A percentile compares a stretch with the other conserved stretches of the same genome.
These are phyloP conservation scores for Scomberomorus guttatus DNA, from an alignment of 2,797 vertebrate genomes.

Conservation along the genomic window DNA sequence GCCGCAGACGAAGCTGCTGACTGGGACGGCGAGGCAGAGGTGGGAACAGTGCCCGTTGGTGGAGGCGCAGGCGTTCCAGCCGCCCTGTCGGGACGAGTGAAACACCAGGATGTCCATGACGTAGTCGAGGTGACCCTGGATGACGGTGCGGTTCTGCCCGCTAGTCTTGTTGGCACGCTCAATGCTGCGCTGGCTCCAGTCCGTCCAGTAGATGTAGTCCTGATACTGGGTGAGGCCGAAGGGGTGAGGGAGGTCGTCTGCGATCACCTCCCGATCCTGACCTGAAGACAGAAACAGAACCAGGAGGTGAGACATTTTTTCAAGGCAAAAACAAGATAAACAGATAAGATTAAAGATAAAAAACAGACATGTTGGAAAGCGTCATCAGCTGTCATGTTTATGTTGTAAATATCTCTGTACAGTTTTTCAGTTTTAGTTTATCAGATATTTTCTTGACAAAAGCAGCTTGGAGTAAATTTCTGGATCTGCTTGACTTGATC, in stretches of 20 bases:
- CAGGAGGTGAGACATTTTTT: not conserved
- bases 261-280: slow-evolving; percentile 95
- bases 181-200: slow-evolving; percentile 99
- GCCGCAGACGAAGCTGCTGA: slow-evolving; percentile 93
- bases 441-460: too few species aligned
- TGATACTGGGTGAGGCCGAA: slow-evolving; percentile 98
- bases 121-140: slow-evolving; percentile 97
- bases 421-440: too few species aligned
- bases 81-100: slow-evolving; percentile 96
- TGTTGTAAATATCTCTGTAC: too few species aligned
- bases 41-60: slow-evolving; percentile 98
- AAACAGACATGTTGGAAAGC: too few species aligned
- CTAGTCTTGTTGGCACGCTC: slow-evolving; percentile 98
- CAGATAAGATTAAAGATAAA: too few species aligned
- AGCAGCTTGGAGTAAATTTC: too few species aligned
- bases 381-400: too few species aligned
- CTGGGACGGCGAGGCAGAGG: slow-evolving; percentile 94
- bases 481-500: too few species aligned
- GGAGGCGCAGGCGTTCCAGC: slow-evolving; percentile 96
- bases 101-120: slow-evolving; percentile 99
- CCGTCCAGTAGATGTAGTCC: slow-evolving; percentile 99
- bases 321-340: too few species aligned
- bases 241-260: slow-evolving; percentile 96
- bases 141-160: slow-evolving; percentile 96
- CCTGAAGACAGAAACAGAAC: slow-evolving; percentile 79